Percentiles rank a stretch among this genome's conserved stretches.
These are phyloP conservation scores for Ectemnius cavifrons DNA, from an alignment of 2,888 invertebrate genomes.

Conservation along the genomic window DNA sequence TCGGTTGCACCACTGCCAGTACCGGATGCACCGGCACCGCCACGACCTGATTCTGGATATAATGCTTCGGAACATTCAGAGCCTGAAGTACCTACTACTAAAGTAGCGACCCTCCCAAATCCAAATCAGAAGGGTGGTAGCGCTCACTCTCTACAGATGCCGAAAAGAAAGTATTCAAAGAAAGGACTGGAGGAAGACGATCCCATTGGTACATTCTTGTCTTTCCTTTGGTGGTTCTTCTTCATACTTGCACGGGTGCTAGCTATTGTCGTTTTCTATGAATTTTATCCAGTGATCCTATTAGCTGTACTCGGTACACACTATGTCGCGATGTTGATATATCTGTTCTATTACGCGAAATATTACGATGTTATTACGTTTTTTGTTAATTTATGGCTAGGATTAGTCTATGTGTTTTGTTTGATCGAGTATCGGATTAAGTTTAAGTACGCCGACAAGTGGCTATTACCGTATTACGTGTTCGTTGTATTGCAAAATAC, in stretches of 20 bases:
- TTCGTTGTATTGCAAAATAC: conserved; percentile 84
- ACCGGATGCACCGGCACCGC: conserved; percentile 75
- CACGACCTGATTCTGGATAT: conserved; percentile 72
- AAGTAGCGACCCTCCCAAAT: conserved; percentile 16
- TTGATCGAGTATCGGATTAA: conserved; percentile 89
- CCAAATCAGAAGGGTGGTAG: conserved; percentile 33
- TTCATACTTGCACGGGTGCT: conserved; percentile 87
- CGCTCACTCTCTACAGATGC: conserved; percentile 57
- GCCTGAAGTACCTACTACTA: conserved; percentile 17
- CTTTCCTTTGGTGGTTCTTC: conserved; percentile 88
- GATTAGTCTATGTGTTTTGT: conserved; percentile 87
- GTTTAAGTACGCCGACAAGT: conserved; percentile 85
- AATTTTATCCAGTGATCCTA: conserved; percentile 81
- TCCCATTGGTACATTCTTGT: conserved; percentile 83
- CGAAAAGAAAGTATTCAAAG: conserved; percentile 66
- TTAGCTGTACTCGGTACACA: conserved; percentile 81
- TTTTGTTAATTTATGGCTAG: conserved; percentile 81
- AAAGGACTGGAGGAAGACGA: conserved; percentile 88
- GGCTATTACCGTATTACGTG: conserved; percentile 85
- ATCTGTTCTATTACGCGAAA: conserved; percentile 83
- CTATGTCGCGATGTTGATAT: conserved; percentile 83
- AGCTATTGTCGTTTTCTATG: conserved; percentile 84
- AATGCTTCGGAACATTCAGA: conserved; percentile 35
- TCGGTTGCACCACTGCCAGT: conserved; percentile 69
- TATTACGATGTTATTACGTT: conserved; percentile 80